These are phyloP conservation scores for Theretra japonica DNA, from an alignment of 2,888 invertebrate genomes.

Conservation along the genomic window DNA sequence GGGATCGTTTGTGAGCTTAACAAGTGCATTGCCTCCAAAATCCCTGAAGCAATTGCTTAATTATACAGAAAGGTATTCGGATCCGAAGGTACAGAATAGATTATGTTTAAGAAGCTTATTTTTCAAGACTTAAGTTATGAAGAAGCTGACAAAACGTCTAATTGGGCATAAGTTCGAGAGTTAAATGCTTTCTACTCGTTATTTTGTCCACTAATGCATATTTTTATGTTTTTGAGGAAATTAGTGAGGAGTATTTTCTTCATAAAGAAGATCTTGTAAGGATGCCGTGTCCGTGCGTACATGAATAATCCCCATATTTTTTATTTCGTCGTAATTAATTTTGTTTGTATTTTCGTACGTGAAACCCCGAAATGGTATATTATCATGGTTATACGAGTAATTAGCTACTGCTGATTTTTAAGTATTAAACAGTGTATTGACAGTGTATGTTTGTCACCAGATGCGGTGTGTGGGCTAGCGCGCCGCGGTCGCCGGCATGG, in stretches of 20 bases:
- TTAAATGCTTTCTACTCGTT: too few species aligned
- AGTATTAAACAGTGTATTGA: background rate
- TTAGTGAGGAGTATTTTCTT: too few species aligned
- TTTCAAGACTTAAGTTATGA: background rate
- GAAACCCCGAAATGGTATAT: background rate
- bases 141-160: background rate
- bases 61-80: background rate
- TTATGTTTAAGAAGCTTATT: background rate
- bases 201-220: too few species aligned
- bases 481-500: constrained; percentile 59
- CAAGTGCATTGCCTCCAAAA: background rate
- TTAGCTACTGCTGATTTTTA: background rate
- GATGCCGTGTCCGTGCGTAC: too few species aligned
- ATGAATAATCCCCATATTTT: too few species aligned
- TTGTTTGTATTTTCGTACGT: too few species aligned
- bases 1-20: constrained; percentile 6
- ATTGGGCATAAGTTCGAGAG: too few species aligned
- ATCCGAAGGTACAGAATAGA: background rate
- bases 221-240: too few species aligned
- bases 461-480: constrained; percentile 24
- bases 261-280: too few species aligned
- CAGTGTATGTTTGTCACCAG: background rate
- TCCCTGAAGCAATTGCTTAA: constrained; percentile 13
- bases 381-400: background rate
- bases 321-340: too few species aligned